phyloP scores from a whole-genome alignment of 1,140 invertebrate species.

The Amyelois transitella region DNA sequence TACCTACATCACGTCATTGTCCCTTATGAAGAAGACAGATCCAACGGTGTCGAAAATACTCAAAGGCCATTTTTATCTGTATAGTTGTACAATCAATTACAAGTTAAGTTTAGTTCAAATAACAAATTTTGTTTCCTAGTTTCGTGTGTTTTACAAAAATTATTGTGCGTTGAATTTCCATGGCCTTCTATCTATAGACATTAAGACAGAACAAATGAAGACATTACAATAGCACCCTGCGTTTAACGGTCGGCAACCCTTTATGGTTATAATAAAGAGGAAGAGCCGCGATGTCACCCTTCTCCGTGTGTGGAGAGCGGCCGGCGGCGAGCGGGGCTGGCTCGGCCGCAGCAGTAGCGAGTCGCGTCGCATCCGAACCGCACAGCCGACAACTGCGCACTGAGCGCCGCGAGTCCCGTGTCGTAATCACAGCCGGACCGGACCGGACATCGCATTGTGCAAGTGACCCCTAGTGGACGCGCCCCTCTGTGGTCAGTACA shows the following conservation, averaged over 20 bases:
- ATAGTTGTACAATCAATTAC: no score
- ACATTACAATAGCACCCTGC: conserved; percentile 19
- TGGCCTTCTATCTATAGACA: background rate
- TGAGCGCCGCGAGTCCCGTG: conserved; percentile 39
- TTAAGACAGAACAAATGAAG: conserved; percentile 16
- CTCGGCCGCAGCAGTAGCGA: conserved; percentile 26
- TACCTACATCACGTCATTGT: no score
- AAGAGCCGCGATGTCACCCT: conserved; percentile 64
- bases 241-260: conserved; percentile 42
- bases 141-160: no score
- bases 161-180: background rate
- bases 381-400: conserved; percentile 49
- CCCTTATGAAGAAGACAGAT: no score
- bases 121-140: no score
- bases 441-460: conserved; percentile 52
- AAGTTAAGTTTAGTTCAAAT: no score
- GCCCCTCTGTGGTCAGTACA: conserved; percentile 45
- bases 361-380: conserved; percentile 55
- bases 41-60: no score
- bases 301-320: conserved; percentile 43
- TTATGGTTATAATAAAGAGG: conserved; percentile 43
- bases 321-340: conserved; percentile 25
- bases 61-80: no score
- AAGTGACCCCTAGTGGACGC: conserved; percentile 56
- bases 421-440: conserved; percentile 24